Evolutionary conservation across 2,113 vertebrate genomes (phyloP).

Genomic region (Psephotus haematonotus): DNA sequence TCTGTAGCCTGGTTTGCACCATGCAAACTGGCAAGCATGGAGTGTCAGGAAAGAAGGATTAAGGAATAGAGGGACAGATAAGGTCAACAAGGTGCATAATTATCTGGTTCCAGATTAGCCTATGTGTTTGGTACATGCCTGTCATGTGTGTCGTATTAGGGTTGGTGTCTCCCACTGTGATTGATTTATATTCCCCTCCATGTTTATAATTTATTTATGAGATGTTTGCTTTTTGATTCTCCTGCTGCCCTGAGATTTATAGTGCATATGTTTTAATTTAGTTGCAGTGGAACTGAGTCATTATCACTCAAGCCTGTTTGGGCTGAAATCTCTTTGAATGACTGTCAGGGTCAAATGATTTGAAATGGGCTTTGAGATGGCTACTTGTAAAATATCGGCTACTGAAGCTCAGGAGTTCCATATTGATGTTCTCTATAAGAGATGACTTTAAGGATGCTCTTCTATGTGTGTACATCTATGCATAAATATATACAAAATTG

Average conservation of each 20-base stretch:
- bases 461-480: background rate
- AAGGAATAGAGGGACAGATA: background rate
- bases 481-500: background rate
- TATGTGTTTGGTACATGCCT: background rate
- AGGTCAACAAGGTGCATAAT: background rate
- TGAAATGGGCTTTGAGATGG: background rate
- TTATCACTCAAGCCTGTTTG: background rate
- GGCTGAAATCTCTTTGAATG: background rate
- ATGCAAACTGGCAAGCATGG: background rate
- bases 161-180: background rate
- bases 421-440: background rate
- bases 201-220: background rate
- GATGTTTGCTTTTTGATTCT: background rate
- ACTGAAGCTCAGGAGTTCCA: background rate
- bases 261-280: background rate
- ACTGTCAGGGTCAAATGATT: background rate
- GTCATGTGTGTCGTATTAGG: background rate
- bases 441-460: background rate
- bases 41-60: background rate
- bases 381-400: background rate
- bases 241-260: background rate
- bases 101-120: background rate
- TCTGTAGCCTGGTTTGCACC: background rate
- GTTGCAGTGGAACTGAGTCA: background rate
- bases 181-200: background rate